phyloP scores from a whole-genome alignment of 1,140 invertebrate genomes.

The Ips typographus region DNA sequence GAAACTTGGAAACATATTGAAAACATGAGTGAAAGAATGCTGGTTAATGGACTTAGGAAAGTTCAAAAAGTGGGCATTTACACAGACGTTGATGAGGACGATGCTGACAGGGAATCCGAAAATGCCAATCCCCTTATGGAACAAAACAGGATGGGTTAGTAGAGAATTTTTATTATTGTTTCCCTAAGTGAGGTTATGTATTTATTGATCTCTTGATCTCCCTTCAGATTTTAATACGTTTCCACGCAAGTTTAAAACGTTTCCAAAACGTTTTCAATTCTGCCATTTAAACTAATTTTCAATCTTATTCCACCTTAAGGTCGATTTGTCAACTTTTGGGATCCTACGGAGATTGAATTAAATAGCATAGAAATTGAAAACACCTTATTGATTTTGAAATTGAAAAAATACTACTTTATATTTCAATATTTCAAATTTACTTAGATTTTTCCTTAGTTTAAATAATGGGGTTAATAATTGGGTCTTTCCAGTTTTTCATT shows the following conservation, averaged over 20 bases:
- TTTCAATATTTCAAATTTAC: no score
- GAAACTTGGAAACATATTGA: not conserved
- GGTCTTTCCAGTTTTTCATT: no score
- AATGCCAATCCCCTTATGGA: conserved; percentile 29
- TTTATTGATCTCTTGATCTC: conserved; percentile 8
- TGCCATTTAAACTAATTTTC: not conserved
- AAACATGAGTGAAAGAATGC: conserved; percentile 33
- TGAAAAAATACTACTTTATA: no score
- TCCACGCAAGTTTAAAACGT: not conserved
- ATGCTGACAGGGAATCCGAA: conserved; percentile 31
- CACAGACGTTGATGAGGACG: conserved; percentile 30
- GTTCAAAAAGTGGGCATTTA: conserved; percentile 35
- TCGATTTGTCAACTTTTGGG: not conserved
- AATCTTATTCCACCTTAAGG: no score
- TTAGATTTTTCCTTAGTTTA: no score
- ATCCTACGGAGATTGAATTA: not conserved
- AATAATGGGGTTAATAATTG: no score
- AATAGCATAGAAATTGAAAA: not conserved
- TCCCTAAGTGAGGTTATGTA: conserved; percentile 12
- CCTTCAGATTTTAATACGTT: not conserved
- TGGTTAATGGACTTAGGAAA: conserved; percentile 29
- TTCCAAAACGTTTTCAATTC: conserved; percentile 1
- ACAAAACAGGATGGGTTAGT: conserved; percentile 39
- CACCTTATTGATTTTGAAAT: not conserved
- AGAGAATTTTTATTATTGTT: not conserved